Evolutionary conservation across 2,888 invertebrate genomes (phyloP).

Genomic region (Lasioglossum vierecki): DNA sequence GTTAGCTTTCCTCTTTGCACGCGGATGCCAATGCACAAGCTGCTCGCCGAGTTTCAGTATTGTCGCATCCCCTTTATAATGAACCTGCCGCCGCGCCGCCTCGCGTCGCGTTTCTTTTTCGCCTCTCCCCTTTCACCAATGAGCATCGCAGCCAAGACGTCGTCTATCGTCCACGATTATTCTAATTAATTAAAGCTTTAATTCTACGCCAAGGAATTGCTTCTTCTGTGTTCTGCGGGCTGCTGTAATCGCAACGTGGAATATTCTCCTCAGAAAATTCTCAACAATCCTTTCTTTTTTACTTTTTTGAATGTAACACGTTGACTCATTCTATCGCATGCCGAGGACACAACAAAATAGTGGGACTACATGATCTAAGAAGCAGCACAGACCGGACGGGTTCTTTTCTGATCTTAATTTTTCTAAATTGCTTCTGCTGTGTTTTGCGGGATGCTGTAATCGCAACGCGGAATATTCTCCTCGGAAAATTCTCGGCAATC

Average conservation of each 20-base stretch:
- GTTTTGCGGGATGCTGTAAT: too few species aligned
- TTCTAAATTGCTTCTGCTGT: too few species aligned
- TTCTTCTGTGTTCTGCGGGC: not conserved
- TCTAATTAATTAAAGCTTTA: conserved; percentile 30
- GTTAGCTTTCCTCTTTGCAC: conserved; percentile 52
- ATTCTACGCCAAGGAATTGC: not conserved
- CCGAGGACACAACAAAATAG: too few species aligned
- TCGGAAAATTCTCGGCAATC: too few species aligned
- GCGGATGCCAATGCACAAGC: conserved; percentile 22
- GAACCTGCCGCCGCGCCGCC: conserved; percentile 12
- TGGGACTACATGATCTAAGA: too few species aligned
- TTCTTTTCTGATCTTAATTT: too few species aligned
- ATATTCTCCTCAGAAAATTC: not conserved
- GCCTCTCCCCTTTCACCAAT: not conserved
- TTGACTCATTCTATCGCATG: too few species aligned
- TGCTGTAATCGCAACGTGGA: not conserved
- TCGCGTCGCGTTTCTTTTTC: not conserved
- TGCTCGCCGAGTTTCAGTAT: conserved; percentile 24
- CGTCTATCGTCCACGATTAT: conserved; percentile 10
- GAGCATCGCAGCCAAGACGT: not conserved
- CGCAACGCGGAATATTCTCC: too few species aligned
- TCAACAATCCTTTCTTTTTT: not conserved
- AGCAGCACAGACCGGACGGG: too few species aligned
- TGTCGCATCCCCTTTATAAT: conserved; percentile 40
- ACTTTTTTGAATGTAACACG: not conserved